Percentiles rank a stretch among this genome's conserved stretches.
phyloP scores from a whole-genome alignment of 2,113 vertebrate species.

The Balaeniceps rex region DNA sequence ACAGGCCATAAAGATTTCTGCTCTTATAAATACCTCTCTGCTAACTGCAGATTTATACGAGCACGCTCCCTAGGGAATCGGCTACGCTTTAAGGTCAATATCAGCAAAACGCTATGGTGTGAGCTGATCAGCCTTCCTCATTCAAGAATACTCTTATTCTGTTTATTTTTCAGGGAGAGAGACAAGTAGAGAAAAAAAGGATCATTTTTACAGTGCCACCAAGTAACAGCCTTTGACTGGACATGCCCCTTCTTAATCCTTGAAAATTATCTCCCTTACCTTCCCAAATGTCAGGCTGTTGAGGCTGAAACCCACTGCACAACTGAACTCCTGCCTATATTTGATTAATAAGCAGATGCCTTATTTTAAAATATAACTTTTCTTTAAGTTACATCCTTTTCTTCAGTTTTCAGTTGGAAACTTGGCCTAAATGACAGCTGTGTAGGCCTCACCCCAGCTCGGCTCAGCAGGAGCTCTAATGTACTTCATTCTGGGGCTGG shows the following conservation, averaged over 20 bases:
- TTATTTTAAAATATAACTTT: constrained; percentile 74
- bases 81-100: neutral
- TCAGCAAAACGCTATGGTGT: neutral
- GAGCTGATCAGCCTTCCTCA: neutral
- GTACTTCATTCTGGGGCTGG: constrained; percentile 88
- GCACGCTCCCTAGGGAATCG: accelerated
- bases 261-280: neutral
- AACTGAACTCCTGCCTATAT: neutral
- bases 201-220: neutral
- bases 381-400: constrained; percentile 75
- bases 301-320: neutral
- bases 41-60: neutral
- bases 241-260: neutral
- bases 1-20: neutral
- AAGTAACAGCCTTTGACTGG: neutral
- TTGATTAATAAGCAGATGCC: constrained; percentile 49
- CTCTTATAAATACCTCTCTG: neutral
- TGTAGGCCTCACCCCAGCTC: constrained; percentile 84
- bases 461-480: constrained; percentile 84
- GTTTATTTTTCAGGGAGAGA: neutral
- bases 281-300: neutral
- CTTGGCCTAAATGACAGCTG: constrained; percentile 90
- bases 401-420: constrained; percentile 83
- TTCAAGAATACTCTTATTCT: neutral
- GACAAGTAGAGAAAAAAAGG: neutral